Percentiles rank a stretch among this genome's conserved stretches.
Evolutionary conservation across 2,797 vertebrate genomes (phyloP).

Genomic region (Cyclopterus lumpus): DNA sequence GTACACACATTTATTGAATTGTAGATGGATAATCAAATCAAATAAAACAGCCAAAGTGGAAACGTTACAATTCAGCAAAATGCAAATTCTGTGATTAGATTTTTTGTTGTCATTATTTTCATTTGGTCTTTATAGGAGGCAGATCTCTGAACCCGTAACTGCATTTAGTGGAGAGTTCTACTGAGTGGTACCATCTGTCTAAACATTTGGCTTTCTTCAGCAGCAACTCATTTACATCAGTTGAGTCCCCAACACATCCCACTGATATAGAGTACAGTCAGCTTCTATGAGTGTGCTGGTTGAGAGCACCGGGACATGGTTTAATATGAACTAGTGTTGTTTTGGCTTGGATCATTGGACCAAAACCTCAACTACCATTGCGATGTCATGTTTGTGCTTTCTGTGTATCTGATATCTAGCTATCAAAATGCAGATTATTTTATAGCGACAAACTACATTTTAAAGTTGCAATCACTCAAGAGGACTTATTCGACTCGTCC

Average conservation of each 20-base stretch:
- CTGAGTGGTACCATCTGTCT: slow-evolving; percentile 49
- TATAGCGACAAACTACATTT: neutral
- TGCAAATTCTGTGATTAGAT: slow-evolving; percentile 2
- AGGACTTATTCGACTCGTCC: neutral
- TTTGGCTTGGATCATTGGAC: slow-evolving; percentile 30
- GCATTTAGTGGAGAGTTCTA: slow-evolving; percentile 20
- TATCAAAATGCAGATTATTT: neutral
- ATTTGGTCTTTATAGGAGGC: slow-evolving; percentile 21
- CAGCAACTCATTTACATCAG: slow-evolving; percentile 41
- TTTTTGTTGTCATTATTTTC: slow-evolving; percentile 20
- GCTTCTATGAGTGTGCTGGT: slow-evolving; percentile 31
- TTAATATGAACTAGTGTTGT: slow-evolving; percentile 38
- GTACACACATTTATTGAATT: neutral
- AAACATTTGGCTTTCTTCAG: slow-evolving; percentile 52
- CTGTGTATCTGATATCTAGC: slow-evolving; percentile 1
- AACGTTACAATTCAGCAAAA: neutral
- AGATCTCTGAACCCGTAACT: slow-evolving; percentile 29
- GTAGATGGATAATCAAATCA: neutral
- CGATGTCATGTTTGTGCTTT: slow-evolving; percentile 18
- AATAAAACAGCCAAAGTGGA: neutral
- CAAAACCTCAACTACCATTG: slow-evolving; percentile 6
- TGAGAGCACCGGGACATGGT: slow-evolving; percentile 38
- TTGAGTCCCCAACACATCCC: slow-evolving; percentile 27
- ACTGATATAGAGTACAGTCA: slow-evolving; percentile 20
- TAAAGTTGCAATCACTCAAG: neutral